A percentile compares a stretch with the other conserved stretches of the same genome.
phyloP scores from a whole-genome alignment of 2,113 vertebrate species.

The Daubentonia madagascariensis region DNA sequence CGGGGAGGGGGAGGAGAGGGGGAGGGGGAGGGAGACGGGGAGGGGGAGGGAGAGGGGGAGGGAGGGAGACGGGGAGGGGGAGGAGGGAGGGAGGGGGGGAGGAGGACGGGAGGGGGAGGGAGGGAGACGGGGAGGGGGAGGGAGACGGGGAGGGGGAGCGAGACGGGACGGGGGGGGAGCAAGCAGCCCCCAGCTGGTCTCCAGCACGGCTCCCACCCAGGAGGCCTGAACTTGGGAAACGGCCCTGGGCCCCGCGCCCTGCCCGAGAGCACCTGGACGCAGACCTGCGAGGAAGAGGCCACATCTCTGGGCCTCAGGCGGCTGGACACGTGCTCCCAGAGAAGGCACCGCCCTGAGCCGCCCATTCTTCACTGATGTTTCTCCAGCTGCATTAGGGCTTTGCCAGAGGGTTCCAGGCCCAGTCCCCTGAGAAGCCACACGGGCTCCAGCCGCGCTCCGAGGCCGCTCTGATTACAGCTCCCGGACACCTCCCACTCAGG shows the following conservation, averaged over 20 bases:
- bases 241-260: background rate
- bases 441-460: background rate
- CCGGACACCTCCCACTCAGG: rapidly evolving
- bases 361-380: background rate
- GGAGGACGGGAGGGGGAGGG: no score
- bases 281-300: background rate
- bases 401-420: background rate
- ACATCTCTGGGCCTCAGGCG: background rate
- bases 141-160: no score
- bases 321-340: rapidly evolving
- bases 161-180: no score
- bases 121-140: no score
- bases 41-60: no score
- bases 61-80: no score
- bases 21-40: no score
- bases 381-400: background rate
- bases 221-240: background rate
- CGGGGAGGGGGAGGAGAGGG: no score
- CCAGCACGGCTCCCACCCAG: background rate
- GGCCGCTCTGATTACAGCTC: background rate
- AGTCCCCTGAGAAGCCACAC: rapidly evolving
- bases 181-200: no score
- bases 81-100: no score
- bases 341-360: rapidly evolving
- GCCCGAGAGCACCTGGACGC: no score